Evolutionary conservation across 2,797 vertebrate species (phyloP), one percentile per base, ranked within the genome.

Genomic region (Thripadectes ignobilis): DNA sequence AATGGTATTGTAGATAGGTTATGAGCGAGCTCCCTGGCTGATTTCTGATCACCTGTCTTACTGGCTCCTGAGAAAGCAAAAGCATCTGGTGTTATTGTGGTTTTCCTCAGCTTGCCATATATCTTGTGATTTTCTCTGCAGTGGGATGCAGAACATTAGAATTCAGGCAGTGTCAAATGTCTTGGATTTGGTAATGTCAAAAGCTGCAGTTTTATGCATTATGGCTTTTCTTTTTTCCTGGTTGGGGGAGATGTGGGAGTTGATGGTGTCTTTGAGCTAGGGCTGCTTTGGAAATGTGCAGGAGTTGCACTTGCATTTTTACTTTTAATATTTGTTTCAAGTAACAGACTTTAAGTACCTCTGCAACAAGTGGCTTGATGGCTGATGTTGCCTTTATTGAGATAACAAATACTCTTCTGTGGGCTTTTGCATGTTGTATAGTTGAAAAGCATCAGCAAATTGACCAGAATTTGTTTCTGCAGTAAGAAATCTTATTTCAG

Each of bases 161-260:
- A 72, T 71, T 74, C 41, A 41, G 54, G 34, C 49, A 55, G 6
- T 27, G 52, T 43, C 39, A 57, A 85, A 61, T n/a, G 11, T 43
- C 30, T 88, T 45, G 22, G 49, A 30, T 92, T 88, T 78, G 51
- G 8, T 30, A 67, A 46, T 26, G 34, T 71, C 22, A 32, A 55
- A 90, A 73, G 16, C 17, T 79, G 16, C 20, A 7, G 34, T 69
- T 93, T 72, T 59, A 11, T 1, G 4, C 1, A 0, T 39, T 3
- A 4, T 45, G 36, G 14, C 5, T 55, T 67, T 77, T 52, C 18
- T 80, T 91, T 73, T 57, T 57, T 65, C 15, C 32, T 69, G 23
- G 6, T 22, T 27, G 10, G 0, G 0, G 7, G 14, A 68, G 26
- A 27, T 32, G 7, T 26, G 14, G 3, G n/a, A 57, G 17, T 41